Evolutionary conservation across 2,797 vertebrate species (phyloP), one percentile per base, ranked within the genome.

Genomic region (Mycteria americana): DNA sequence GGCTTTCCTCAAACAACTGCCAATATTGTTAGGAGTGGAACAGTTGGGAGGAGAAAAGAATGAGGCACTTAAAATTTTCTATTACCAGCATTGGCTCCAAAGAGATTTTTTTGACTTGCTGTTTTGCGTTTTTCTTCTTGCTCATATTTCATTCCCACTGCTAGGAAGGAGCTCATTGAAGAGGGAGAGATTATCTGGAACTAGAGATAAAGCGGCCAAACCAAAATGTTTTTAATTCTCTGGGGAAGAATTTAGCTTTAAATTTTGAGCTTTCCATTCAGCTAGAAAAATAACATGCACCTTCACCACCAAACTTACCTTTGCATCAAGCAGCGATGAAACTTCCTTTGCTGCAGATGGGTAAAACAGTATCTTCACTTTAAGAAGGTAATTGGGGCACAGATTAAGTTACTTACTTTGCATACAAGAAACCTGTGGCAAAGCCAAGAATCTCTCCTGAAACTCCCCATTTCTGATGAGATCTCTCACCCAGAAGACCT

Each of bases 1-100:
- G 94, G 67, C 85, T 97, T 96, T 96, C 94, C 94, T 96, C 93
- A 69, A 31, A 53, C 62, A n/a, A 64, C 90, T 96, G 89, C 94
- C 85, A 56, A 59, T 76, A 69, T 72, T 93, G 95, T 94, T 46
- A 56, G 33, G 54, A 91, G 79, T 91, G 87, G 91, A 97, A 88
- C 82, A 86, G 93, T 43, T 84, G 70, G 33, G 91, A 93, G 85
- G 69, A 56, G 68, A 37, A 45, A 54, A 69, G 70, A 89, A 91
- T 41, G 54, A 87, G 53, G 35, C 54, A 21, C 64, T 82, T 84
- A 70, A 24, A 81, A 9, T 95, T 93, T 95, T 95, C 86, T 95
- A 7, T 93, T 90, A 76, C 59, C 67, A 62, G 67, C 33, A 8
- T 79, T 86, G 94, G 78, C 90, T 97, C 78, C 86, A 83, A 95